Evolutionary conservation across 2,888 invertebrate genomes (phyloP), one percentile per base, ranked within the genome.

Genomic region (Antheraea assamensis): DNA sequence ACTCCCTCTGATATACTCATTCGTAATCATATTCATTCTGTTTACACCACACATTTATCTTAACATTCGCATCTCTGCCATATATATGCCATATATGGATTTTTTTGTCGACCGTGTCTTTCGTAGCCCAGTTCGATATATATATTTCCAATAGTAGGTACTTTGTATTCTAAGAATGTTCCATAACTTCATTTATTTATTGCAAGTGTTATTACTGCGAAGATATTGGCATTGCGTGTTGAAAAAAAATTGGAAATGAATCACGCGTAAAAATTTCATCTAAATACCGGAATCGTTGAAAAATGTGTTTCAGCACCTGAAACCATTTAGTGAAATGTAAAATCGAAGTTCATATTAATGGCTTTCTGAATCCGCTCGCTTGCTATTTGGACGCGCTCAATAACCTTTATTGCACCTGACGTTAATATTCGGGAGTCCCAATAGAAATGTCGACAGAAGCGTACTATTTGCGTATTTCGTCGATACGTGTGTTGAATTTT

Each of bases 341-440:
- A 72, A 74, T 71, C 72, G 52, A 47, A 68, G 58, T 64, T 71
- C 74, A 74, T 74, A 78, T 76, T 75, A 77, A 78, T 78, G 79
- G 73, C 75, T 74, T 77, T 76, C 75, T 71, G 76, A 77, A 76
- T 73, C 76, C 73, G 76, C 75, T 74, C 74, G 27, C 70, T 73
- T 58, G 75, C 74, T 72, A 74, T 75, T 75, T 77, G 72, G 75
- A 73, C 74, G 79, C 76, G 76, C 76, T 77, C 76, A 78, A 78
- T 73, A 77, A 75, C 74, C 66, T 74, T 75, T 79, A 82, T 82
- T 79, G 76, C 80, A 79, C 78, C 79, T 76, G 76, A 80, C 78
- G 78, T 76, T 76, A 80, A 83, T 79, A 80, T 74, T 76, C 78
- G 74, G 70, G 73, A 76, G 73, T 30, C 76, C 77, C 75, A 71